These are phyloP conservation scores for Apis cerana DNA, from an alignment of 1,140 invertebrate species.

Conservation along the genomic window DNA sequence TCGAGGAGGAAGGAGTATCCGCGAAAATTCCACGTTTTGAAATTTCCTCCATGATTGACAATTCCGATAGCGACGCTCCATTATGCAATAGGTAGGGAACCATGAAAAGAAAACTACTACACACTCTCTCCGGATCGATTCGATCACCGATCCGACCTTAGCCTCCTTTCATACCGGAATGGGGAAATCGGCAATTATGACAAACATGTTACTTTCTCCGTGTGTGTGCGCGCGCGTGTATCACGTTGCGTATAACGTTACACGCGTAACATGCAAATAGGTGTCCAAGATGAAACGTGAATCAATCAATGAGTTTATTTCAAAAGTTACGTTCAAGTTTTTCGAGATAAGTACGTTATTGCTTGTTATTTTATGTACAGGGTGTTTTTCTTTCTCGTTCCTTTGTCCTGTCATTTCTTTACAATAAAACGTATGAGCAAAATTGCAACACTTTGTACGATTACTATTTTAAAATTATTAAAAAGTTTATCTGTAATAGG, in stretches of 20 bases:
- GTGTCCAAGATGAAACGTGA: too few species aligned
- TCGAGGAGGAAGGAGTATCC: too few species aligned
- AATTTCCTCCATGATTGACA: neutral
- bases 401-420: too few species aligned
- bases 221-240: neutral
- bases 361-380: too few species aligned
- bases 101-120: slow-evolving; percentile 6
- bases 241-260: neutral
- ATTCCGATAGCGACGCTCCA: neutral
- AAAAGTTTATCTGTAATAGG: too few species aligned
- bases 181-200: slow-evolving; percentile 56
- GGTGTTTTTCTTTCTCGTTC: too few species aligned
- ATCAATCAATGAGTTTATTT: too few species aligned
- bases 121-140: slow-evolving; percentile 38
- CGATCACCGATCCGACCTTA: slow-evolving; percentile 57
- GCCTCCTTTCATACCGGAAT: slow-evolving; percentile 47
- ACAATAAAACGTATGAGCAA: too few species aligned
- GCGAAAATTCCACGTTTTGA: neutral
- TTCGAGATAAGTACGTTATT: too few species aligned
- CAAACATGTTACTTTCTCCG: slow-evolving; percentile 54
- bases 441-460: too few species aligned
- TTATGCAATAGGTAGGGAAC: slow-evolving; percentile 2
- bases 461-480: too few species aligned
- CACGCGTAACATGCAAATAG: slow-evolving; percentile 2
- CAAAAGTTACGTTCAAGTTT: too few species aligned